Evolutionary conservation across 1,140 invertebrate species (phyloP).

Genomic region (Cotesia glomerata): DNA sequence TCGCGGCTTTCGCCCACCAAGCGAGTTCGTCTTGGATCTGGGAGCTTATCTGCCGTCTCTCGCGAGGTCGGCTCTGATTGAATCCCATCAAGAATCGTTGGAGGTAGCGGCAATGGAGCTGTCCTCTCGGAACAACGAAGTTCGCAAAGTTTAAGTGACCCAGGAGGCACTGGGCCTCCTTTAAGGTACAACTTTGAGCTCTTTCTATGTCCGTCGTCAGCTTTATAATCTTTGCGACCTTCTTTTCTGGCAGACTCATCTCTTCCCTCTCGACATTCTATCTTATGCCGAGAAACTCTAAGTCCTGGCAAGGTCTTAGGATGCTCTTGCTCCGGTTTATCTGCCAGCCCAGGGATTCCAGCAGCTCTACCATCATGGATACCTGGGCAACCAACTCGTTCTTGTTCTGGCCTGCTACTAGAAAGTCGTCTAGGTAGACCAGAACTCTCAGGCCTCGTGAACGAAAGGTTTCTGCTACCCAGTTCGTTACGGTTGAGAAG

Average conservation of each 20-base stretch:
- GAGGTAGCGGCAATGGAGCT: background rate
- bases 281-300: constrained; percentile 46
- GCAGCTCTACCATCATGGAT: constrained; percentile 24
- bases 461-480: constrained; percentile 44
- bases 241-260: constrained; percentile 7
- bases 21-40: background rate
- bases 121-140: constrained; percentile 27
- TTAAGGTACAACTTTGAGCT: background rate
- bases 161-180: constrained; percentile 23
- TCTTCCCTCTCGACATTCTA: constrained; percentile 39
- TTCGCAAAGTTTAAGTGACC: constrained; percentile 31
- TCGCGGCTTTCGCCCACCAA: constrained; percentile 13
- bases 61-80: constrained; percentile 1
- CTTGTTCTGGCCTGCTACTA: constrained; percentile 38
- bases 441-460: constrained; percentile 33
- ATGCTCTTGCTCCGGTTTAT: constrained; percentile 45
- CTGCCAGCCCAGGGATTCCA: constrained; percentile 40
- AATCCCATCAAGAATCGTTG: background rate
- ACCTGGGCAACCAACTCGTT: constrained; percentile 31
- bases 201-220: background rate
- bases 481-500: constrained; percentile 48
- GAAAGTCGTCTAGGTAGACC: constrained; percentile 45
- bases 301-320: constrained; percentile 37
- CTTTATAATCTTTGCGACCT: background rate
- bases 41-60: background rate